These are phyloP conservation scores for Circus cinereus DNA, from an alignment of 2,797 vertebrate species.

Conservation along the genomic window DNA sequence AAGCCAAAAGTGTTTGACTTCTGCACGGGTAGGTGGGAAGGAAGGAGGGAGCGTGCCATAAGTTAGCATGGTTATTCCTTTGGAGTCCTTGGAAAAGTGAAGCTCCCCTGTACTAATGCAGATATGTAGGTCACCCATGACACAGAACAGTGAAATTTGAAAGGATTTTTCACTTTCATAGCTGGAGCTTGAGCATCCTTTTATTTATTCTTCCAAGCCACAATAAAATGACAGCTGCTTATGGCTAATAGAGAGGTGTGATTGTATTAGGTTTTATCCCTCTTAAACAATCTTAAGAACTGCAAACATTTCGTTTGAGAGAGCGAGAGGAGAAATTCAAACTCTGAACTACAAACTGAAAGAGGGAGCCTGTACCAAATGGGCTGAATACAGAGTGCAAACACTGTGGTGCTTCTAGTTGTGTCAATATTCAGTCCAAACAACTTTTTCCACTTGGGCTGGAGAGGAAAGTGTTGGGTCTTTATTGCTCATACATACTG, in stretches of 20 bases:
- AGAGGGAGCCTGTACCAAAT: neutral
- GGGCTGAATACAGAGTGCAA: neutral
- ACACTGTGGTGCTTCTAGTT: neutral
- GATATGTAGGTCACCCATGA: neutral
- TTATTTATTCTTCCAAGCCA: neutral
- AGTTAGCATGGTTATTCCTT: neutral
- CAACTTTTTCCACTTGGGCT: neutral
- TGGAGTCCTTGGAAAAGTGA: neutral
- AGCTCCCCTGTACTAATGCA: neutral
- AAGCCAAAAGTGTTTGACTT: neutral
- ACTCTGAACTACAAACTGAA: neutral
- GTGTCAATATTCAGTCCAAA: neutral
- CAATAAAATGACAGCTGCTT: neutral
- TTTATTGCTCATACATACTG: accelerated
- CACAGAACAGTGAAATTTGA: neutral
- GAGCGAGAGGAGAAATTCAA: neutral
- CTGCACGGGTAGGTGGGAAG: neutral
- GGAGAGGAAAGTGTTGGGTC: neutral
- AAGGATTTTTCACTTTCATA: neutral
- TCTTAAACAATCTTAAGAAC: neutral
- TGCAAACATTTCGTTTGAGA: neutral
- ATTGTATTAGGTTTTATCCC: neutral
- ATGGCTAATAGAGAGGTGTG: neutral
- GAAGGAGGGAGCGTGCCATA: neutral
- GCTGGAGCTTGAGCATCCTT: neutral